Evolutionary conservation across 1,140 invertebrate species (phyloP).

Genomic region (Brachionus koreanus): DNA sequence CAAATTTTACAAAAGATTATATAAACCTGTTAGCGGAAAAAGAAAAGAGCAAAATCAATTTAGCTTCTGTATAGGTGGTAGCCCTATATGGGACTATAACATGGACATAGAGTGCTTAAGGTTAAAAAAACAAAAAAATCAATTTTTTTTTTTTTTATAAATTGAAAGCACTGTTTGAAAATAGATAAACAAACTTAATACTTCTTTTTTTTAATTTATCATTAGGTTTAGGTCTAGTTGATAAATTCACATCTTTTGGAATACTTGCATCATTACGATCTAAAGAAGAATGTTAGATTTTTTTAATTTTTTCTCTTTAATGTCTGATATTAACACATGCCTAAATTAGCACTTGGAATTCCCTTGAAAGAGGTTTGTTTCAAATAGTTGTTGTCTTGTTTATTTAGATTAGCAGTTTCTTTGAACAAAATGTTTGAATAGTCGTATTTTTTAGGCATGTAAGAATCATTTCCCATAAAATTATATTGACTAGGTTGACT

Average conservation of each 20-base stretch:
- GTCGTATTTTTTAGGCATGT: not conserved
- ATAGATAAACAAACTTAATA: not conserved
- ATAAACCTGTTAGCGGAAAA: too few species aligned
- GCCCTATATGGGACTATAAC: too few species aligned
- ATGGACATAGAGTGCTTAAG: too few species aligned
- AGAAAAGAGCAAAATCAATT: too few species aligned
- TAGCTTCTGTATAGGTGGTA: too few species aligned
- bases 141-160: too few species aligned
- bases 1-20: too few species aligned
- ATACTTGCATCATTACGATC: not conserved
- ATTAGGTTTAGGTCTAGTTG: not conserved
- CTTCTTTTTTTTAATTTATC: constrained; percentile 6
- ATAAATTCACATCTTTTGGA: not conserved
- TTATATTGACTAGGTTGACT: not conserved
- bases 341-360: not conserved
- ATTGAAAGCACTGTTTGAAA: too few species aligned
- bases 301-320: not conserved
- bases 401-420: not conserved
- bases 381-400: not conserved
- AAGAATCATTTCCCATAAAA: not conserved
- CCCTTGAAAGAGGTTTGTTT: constrained; percentile 1
- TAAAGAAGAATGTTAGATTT: not conserved
- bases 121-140: too few species aligned
- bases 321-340: not conserved
- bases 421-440: constrained; percentile 23